Conservation (phyloP, 2,797 vertebrate genomes). For the Cottoperca gobio region DNA sequence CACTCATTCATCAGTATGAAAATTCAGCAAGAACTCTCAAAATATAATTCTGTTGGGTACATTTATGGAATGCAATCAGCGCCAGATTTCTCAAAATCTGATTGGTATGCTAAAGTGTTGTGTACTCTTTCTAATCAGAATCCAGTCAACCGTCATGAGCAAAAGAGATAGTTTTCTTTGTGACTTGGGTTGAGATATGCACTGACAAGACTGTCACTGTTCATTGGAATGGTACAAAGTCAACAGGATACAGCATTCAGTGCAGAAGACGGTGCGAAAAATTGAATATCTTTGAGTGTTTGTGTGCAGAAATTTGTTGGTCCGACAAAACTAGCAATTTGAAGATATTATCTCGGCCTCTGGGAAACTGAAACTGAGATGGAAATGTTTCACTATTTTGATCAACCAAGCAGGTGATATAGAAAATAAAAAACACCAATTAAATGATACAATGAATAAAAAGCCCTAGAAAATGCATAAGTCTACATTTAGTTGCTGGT, state of each 20-base stretch:
- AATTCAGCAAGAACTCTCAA: not conserved
- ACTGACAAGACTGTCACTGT: slow-evolving; percentile 5
- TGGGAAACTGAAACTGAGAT: not conserved
- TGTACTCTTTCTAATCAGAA: not conserved
- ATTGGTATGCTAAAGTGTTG: not conserved
- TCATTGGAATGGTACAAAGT: not conserved
- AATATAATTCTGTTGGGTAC: not conserved
- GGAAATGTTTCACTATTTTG: not conserved
- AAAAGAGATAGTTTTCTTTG: not conserved
- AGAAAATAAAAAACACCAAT: not conserved
- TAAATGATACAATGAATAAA: not conserved
- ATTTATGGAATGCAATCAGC: not conserved
- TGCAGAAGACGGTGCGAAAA: not conserved
- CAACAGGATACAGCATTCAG: not conserved
- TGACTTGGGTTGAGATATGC: slow-evolving; percentile 3
- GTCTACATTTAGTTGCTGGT: not conserved
- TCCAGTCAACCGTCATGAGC: not conserved
- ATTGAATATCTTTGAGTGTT: not conserved
- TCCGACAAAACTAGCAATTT: not conserved
- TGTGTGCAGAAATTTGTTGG: not conserved
- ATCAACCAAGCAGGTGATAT: no score
- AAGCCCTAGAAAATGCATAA: no score
- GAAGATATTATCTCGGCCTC: no score
- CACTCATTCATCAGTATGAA: not conserved
- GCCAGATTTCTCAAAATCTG: not conserved